Base-by-base conservation (phyloP, 2,888 invertebrate species). In the Diaphora mendica region DNA sequence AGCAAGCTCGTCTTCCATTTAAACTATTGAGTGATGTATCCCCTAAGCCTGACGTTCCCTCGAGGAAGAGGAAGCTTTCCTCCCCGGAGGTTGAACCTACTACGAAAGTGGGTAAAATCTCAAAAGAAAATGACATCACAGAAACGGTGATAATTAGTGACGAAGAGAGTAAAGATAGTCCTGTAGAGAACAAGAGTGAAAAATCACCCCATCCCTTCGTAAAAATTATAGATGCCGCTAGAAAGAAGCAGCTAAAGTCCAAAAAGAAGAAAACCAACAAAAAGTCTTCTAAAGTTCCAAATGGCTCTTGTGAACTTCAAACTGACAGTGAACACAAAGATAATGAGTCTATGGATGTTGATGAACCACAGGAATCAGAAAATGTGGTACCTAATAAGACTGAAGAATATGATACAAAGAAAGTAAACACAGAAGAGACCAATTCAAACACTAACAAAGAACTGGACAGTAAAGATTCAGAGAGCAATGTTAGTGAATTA, bases 1-100 rank as follows among this genome's bases (percentile, higher is more conserved):
- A 96, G 80, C 97, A 97, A 89, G 96, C 96, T 79, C 95, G 96
- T 81, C 92, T 97, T 79, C 97, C 97, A 79, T 97, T 97, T 86
- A 96, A 96, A 91, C 85, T 96, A 78, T 89, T 96, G 71, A 93
- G 95, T 77, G 95, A 95, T 86, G 90, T 86, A 69, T 91, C 95
- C 59, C 91, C 95, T 39, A 89, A 89, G 72, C 85, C 92, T 65
- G 88, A 86, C 68, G 82, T 86, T 78, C 86, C 92, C 70, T 90
- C 84, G 30, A 91, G 96, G 74, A 96, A 96, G 78, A 91, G 96
- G 71, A 96, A 96, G 83, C 87, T 96, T 59, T 95, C 95, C 15
- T 88, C 90, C 3, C 85, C 93, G 30, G 90, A 91, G 23, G 84
- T 88, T 4, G 95, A 94, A 78, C 86, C 91, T 8, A 86, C 84